Percentiles rank a stretch among this genome's conserved stretches.
These are phyloP conservation scores for Bellardia bayeri DNA, from an alignment of 2,888 invertebrate genomes.

Conservation along the genomic window DNA sequence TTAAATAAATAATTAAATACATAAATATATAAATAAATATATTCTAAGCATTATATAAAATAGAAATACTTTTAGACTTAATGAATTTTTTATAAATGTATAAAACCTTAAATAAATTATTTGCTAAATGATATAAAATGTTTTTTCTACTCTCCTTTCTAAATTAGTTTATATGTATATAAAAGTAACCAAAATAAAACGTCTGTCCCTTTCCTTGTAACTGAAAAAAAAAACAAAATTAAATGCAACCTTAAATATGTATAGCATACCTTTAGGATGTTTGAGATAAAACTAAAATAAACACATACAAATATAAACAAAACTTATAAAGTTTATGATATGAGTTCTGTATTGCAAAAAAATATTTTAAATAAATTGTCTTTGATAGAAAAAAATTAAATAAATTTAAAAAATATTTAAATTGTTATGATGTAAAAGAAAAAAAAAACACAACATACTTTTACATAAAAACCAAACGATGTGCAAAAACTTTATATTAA, in stretches of 20 bases:
- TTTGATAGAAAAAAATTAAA: constrained; percentile 27
- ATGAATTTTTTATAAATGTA: constrained; percentile 34
- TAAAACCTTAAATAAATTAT: neutral
- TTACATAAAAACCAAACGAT: constrained; percentile 21
- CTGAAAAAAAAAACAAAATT: too few relatives aligned
- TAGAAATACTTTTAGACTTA: neutral
- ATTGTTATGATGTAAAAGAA: constrained; percentile 46
- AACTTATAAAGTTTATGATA: constrained; percentile 52
- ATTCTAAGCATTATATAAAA: neutral
- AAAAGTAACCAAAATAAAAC: neutral
- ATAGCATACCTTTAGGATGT: neutral
- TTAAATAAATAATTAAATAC: neutral
- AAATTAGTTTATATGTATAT: constrained; percentile 28
- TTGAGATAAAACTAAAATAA: neutral
- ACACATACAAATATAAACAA: constrained; percentile 8
- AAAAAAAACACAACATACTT: constrained; percentile 24
- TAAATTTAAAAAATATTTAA: constrained; percentile 44
- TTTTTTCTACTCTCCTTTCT: neutral
- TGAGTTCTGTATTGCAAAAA: constrained; percentile 39
- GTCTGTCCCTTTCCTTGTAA: neutral
- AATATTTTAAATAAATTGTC: constrained; percentile 26
- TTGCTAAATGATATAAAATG: neutral
- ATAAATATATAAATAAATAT: constrained; percentile 22
- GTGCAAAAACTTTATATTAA: constrained; percentile 24
- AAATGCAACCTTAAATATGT: neutral